Evolutionary conservation across 1,140 invertebrate genomes (phyloP).

Genomic region (Pachypeltis micranthus): DNA sequence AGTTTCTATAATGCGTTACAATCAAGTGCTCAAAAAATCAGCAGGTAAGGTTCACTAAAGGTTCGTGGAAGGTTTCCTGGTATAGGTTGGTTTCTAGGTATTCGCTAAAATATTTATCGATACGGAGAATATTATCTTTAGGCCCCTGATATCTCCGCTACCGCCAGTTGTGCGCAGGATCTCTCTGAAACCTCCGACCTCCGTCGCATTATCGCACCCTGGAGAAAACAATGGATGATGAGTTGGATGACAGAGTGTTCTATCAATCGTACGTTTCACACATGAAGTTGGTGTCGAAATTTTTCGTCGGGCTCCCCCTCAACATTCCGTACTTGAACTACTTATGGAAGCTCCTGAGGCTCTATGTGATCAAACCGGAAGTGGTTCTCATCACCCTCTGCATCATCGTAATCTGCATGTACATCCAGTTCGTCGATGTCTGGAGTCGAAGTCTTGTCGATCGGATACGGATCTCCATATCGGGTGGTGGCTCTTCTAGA

Average conservation of each 20-base stretch:
- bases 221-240: constrained; percentile 71
- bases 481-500: constrained; percentile 41
- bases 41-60: too few species aligned
- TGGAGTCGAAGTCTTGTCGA: constrained; percentile 63
- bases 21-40: too few species aligned
- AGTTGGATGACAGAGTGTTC: constrained; percentile 71
- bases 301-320: constrained; percentile 56
- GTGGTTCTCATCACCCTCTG: constrained; percentile 51
- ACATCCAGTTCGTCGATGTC: constrained; percentile 63
- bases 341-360: constrained; percentile 49
- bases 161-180: too few species aligned
- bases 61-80: too few species aligned
- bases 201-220: too few species aligned
- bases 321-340: constrained; percentile 44
- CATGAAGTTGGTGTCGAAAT: constrained; percentile 67
- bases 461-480: constrained; percentile 55
- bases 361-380: constrained; percentile 64
- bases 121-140: too few species aligned
- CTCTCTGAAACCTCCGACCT: too few species aligned
- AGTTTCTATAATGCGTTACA: too few species aligned
- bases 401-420: constrained; percentile 54
- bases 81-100: too few species aligned
- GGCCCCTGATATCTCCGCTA: too few species aligned
- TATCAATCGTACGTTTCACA: constrained; percentile 72
- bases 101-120: too few species aligned